Conservation (phyloP, 2,113 vertebrate genomes). For the Catharus fuscescens region DNA sequence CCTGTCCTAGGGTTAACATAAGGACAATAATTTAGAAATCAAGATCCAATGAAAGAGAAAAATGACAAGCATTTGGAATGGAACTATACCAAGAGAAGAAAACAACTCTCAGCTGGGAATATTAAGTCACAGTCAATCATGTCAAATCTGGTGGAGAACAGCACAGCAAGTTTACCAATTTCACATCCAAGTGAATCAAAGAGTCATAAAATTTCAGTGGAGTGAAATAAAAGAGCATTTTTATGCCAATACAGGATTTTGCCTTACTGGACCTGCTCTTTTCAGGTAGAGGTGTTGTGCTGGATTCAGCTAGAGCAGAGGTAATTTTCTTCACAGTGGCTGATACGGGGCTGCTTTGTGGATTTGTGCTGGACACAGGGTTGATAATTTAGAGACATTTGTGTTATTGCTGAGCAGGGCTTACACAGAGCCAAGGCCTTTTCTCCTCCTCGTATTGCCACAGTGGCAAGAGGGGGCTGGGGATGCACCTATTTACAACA, state of each 20-base stretch:
- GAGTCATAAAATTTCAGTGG: not conserved
- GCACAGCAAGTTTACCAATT: slow-evolving; percentile 28
- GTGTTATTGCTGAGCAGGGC: not conserved
- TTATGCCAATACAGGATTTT: not conserved
- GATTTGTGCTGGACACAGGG: not conserved
- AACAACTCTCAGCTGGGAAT: slow-evolving; percentile 45
- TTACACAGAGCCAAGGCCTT: not conserved
- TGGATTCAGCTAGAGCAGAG: not conserved
- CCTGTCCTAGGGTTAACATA: not conserved
- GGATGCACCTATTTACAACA: not conserved
- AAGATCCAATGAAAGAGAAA: slow-evolving; percentile 24
- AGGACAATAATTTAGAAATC: slow-evolving; percentile 47
- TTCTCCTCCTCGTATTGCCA: not conserved
- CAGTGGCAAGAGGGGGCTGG: not conserved
- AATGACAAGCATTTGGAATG: slow-evolving; percentile 29
- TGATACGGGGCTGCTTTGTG: not conserved
- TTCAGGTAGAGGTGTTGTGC: not conserved
- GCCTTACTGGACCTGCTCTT: not conserved
- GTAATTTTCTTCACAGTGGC: not conserved
- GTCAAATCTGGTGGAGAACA: slow-evolving; percentile 35
- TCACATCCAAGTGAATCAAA: slow-evolving; percentile 25
- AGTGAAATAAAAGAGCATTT: not conserved
- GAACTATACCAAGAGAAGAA: slow-evolving; percentile 8
- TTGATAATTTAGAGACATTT: not conserved
- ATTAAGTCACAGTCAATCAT: slow-evolving; percentile 53